phyloP scores from a whole-genome alignment of 2,888 invertebrate species.

The Dendrolimus pini region DNA sequence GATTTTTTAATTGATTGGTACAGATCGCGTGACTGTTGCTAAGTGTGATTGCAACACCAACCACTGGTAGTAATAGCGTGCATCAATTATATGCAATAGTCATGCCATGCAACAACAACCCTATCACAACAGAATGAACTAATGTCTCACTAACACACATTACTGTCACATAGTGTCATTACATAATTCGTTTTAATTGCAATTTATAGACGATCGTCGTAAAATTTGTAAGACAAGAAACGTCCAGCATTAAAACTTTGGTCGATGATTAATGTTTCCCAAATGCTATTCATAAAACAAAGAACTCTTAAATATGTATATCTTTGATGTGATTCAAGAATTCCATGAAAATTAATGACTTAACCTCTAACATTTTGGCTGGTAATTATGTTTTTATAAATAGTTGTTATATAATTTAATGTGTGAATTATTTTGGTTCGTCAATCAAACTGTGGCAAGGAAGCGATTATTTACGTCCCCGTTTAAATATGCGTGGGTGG shows the following conservation, averaged over 20 bases:
- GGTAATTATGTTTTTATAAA: not conserved
- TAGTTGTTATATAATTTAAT: not conserved
- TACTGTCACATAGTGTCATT: conserved; percentile 1
- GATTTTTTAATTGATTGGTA: conserved; percentile 27
- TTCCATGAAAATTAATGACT: not conserved
- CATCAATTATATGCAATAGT: conserved; percentile 28
- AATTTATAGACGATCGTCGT: not conserved
- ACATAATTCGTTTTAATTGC: not conserved
- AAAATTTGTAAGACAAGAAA: not conserved
- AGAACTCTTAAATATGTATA: not conserved
- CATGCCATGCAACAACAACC: conserved; percentile 25
- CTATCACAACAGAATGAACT: conserved; percentile 46
- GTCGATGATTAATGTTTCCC: not conserved
- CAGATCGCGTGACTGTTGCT: conserved; percentile 44
- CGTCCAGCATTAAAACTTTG: not conserved
- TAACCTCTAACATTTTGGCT: not conserved
- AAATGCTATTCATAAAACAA: not conserved
- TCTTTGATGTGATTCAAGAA: not conserved
- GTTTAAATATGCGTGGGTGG: not conserved
- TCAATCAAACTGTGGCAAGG: not conserved
- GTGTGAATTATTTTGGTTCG: not conserved
- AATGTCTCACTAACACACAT: conserved; percentile 32
- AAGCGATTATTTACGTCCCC: not conserved
- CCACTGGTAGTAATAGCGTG: conserved; percentile 40
- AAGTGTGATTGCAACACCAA: conserved; percentile 41